A percentile compares a stretch with the other conserved stretches of the same genome.
These are phyloP conservation scores for Cephus pulcher DNA, from an alignment of 2,888 invertebrate species.

Conservation along the genomic window DNA sequence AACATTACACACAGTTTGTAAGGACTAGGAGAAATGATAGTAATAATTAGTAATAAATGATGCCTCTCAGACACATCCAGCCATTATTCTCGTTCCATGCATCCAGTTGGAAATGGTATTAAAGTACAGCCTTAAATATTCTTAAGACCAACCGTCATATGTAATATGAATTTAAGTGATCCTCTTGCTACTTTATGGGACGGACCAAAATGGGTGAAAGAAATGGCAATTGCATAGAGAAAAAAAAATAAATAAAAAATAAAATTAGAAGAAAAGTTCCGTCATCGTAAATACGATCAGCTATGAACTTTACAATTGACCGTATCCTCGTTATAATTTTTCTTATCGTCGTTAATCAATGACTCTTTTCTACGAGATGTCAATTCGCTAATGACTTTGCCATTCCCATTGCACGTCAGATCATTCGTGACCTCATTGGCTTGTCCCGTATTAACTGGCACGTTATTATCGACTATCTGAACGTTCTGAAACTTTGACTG, in stretches of 20 bases:
- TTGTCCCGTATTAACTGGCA: not conserved
- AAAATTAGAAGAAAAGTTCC: not conserved
- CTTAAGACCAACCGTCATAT: slow-evolving; percentile 11
- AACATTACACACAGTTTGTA: slow-evolving; percentile 53
- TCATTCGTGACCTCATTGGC: not conserved
- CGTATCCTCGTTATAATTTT: not conserved
- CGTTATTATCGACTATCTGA: slow-evolving; percentile 29
- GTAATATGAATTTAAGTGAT: slow-evolving; percentile 7
- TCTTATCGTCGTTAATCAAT: not conserved
- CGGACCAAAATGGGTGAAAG: not conserved
- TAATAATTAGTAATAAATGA: slow-evolving; percentile 47
- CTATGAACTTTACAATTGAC: not conserved
- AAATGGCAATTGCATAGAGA: not conserved
- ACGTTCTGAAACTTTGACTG: slow-evolving; percentile 42
- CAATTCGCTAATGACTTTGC: not conserved
- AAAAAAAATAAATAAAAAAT: not conserved
- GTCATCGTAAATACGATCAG: slow-evolving; percentile 4
- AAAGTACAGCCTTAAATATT: slow-evolving; percentile 6
- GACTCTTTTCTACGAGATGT: not conserved
- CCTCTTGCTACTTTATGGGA: not conserved
- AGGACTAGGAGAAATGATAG: slow-evolving; percentile 53
- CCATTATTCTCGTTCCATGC: slow-evolving; percentile 28
- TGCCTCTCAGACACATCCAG: slow-evolving; percentile 33
- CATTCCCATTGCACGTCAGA: not conserved
- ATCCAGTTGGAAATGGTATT: slow-evolving; percentile 10